Base-by-base conservation (phyloP, 2,888 invertebrate genomes). In the Troides helena region DNA sequence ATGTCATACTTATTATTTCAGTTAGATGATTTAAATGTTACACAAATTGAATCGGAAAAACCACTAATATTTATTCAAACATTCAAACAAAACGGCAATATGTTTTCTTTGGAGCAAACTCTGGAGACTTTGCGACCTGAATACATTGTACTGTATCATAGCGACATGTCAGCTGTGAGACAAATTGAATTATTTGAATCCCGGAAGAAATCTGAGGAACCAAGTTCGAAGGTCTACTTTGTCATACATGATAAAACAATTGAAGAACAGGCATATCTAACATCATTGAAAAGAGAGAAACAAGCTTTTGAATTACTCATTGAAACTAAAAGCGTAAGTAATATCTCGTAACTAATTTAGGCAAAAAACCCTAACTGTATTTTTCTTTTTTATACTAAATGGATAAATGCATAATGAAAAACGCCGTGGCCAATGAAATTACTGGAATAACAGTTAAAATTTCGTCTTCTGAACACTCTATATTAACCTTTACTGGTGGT, bases 251-350 rank as follows among this genome's bases (percentile, higher is more conserved):
- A 95, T 14, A 96, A 96, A 72, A 99, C 99, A 10, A 97, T 98
- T 0, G 99, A 99, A 89, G 99, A 99, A 86, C 99, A 99, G 89
- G 95, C 97, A 2, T 99, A 99, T 87, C 93, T 99, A 53, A 98
- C 98, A 0, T 95, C 96, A 0, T 90, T 99, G 69, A 94, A 98
- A 74, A 94, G 97, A 72, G 99, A 99, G 87, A 99, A 99, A 84
- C 95, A 97, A 81, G 97, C 99, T 0, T 99, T 99, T 87, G 99
- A 99, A 82, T 93, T 94, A 77, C 93, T 99, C 58, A 99, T 99
- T 76, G 95, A 96, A 82, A 96, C 98, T 43, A 99, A 99, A 93
- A 96, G 97, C 79, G 98, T 98, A 89, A 93, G 94, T 79, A 62
- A 73, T 53, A 7, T n/a, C 53, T 53, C n/a, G 8, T n/a, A 18